Conservation (phyloP, 2,113 vertebrate genomes). For the Cephalopholis sonnerati region DNA sequence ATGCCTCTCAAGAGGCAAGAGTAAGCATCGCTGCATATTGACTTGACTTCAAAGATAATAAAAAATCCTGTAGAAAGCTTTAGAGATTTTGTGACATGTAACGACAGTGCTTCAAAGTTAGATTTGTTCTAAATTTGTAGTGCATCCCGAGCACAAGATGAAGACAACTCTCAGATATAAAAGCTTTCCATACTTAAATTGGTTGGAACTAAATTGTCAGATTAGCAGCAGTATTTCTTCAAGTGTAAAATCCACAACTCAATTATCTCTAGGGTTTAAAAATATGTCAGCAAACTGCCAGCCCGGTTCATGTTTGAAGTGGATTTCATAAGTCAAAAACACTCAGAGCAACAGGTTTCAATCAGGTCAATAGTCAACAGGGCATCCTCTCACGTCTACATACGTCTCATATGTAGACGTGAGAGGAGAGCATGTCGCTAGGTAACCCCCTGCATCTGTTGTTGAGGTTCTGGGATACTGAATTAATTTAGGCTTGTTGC, state of each 20-base stretch:
- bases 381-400: too few relatives aligned
- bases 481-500: too few relatives aligned
- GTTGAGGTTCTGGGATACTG: too few relatives aligned
- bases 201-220: conserved; percentile 28
- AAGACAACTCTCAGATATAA: conserved; percentile 20
- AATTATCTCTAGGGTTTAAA: not conserved
- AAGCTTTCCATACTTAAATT: conserved; percentile 20
- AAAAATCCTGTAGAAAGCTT: conserved; percentile 4
- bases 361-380: not conserved
- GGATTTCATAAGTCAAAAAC: not conserved
- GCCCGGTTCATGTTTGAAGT: not conserved
- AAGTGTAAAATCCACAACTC: not conserved
- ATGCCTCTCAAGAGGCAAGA: conserved; percentile 34
- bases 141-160: conserved; percentile 2
- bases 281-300: not conserved
- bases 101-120: conserved; percentile 45
- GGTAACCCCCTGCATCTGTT: too few relatives aligned
- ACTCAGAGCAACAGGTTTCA: not conserved
- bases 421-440: too few relatives aligned
- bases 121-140: conserved; percentile 34
- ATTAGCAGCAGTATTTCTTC: conserved; percentile 17
- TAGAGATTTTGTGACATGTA: conserved; percentile 2
- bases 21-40: not conserved
- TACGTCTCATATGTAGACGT: too few relatives aligned
- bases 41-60: conserved; percentile 30